Conservation (phyloP, 2,888 invertebrate genomes). For the Cistogaster globosa region DNA sequence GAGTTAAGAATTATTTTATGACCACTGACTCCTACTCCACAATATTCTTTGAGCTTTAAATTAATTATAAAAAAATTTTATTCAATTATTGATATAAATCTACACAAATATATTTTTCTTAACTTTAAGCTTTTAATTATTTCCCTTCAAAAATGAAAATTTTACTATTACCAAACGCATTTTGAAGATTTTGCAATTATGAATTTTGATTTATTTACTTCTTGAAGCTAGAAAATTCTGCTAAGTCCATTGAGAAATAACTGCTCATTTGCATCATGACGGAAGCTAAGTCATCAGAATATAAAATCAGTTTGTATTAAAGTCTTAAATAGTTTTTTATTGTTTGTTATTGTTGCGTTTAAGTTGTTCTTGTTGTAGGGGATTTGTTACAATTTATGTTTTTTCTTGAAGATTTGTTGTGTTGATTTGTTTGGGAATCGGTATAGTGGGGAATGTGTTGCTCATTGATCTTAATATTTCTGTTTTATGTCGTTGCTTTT, state of each 20-base stretch:
- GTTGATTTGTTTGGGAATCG: constrained; percentile 32
- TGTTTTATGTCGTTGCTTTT: constrained; percentile 55
- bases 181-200: no score
- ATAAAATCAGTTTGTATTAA: background rate
- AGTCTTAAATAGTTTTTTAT: background rate
- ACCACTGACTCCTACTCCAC: no score
- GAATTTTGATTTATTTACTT: no score
- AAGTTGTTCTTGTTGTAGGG: background rate
- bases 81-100: no score
- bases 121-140: no score
- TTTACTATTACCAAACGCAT: no score
- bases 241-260: background rate
- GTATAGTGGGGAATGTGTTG: constrained; percentile 48
- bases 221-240: background rate
- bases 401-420: constrained; percentile 14
- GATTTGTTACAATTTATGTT: constrained; percentile 17
- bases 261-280: background rate
- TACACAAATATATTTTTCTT: no score
- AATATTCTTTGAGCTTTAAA: no score
- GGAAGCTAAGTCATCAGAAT: background rate
- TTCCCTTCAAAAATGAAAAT: no score
- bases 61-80: no score
- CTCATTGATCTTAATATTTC: constrained; percentile 56
- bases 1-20: no score
- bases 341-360: background rate